Percentiles rank a stretch among this genome's conserved stretches.
phyloP scores from a whole-genome alignment of 1,140 invertebrate genomes.

The Achroia grisella region DNA sequence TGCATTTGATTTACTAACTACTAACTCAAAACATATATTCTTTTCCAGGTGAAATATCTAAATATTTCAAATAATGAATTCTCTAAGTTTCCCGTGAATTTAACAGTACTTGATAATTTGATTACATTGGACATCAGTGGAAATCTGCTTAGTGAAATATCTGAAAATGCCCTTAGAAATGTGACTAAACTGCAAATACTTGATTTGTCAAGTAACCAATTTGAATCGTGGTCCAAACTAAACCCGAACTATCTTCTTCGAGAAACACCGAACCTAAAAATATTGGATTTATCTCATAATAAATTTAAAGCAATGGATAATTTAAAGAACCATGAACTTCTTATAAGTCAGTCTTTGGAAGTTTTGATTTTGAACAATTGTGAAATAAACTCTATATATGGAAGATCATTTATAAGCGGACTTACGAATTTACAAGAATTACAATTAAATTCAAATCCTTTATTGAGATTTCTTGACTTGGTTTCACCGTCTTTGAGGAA shows the following conservation, averaged over 20 bases:
- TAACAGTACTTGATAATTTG: conserved; percentile 56
- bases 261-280: conserved; percentile 59
- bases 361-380: conserved; percentile 71
- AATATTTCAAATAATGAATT: conserved; percentile 80
- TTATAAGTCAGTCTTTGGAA: conserved; percentile 68
- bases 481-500: conserved; percentile 69
- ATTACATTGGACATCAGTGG: conserved; percentile 73
- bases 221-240: conserved; percentile 72
- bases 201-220: conserved; percentile 72
- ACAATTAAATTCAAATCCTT: conserved; percentile 71
- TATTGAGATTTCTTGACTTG: conserved; percentile 62
- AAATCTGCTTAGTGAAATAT: conserved; percentile 68
- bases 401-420: conserved; percentile 68
- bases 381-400: conserved; percentile 69
- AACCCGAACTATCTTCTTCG: conserved; percentile 64
- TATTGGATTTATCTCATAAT: conserved; percentile 71
- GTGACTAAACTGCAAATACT: conserved; percentile 69
- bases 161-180: conserved; percentile 58
- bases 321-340: conserved; percentile 65
- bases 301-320: conserved; percentile 56
- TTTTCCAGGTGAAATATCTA: conserved; percentile 60
- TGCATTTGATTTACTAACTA: too few relatives aligned
- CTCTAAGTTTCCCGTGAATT: conserved; percentile 59
- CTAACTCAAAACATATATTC: background rate
- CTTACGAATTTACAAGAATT: conserved; percentile 70